These are phyloP conservation scores for Tachypleus tridentatus DNA, from an alignment of 1,140 invertebrate species.

Conservation along the genomic window DNA sequence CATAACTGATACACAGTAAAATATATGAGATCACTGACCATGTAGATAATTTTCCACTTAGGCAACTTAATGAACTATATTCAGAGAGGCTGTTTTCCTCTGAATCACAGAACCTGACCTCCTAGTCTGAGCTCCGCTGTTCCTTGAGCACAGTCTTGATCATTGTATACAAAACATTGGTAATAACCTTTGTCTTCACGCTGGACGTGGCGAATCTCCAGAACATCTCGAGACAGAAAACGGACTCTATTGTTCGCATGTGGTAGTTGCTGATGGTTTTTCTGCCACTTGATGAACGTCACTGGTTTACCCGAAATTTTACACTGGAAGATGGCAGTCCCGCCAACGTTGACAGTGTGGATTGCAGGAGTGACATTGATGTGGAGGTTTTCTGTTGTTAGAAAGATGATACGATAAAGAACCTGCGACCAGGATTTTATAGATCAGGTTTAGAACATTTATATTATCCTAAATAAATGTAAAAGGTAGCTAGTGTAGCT, in stretches of 20 bases:
- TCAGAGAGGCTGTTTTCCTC: no score
- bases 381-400: slow-evolving; percentile 10
- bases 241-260: slow-evolving; percentile 10
- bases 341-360: slow-evolving; percentile 17
- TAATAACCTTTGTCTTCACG: slow-evolving; percentile 73
- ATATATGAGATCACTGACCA: no score
- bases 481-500: no score
- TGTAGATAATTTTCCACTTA: no score
- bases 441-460: no score
- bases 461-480: no score
- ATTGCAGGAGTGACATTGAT: slow-evolving; percentile 11
- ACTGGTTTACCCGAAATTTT: slow-evolving; percentile 58
- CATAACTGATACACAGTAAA: no score
- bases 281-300: slow-evolving; percentile 79
- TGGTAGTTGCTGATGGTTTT: slow-evolving; percentile 57
- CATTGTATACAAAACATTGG: slow-evolving; percentile 49
- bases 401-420: no score
- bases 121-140: slow-evolving; percentile 40
- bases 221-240: slow-evolving; percentile 17
- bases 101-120: slow-evolving; percentile 25
- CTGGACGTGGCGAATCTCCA: slow-evolving; percentile 52
- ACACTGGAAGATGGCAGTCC: slow-evolving; percentile 28
- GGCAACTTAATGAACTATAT: no score
- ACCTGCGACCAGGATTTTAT: no score
- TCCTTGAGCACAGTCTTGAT: slow-evolving; percentile 68